Evolutionary conservation across 2,888 invertebrate genomes (phyloP).

Genomic region (Amphiduros pacificus): DNA sequence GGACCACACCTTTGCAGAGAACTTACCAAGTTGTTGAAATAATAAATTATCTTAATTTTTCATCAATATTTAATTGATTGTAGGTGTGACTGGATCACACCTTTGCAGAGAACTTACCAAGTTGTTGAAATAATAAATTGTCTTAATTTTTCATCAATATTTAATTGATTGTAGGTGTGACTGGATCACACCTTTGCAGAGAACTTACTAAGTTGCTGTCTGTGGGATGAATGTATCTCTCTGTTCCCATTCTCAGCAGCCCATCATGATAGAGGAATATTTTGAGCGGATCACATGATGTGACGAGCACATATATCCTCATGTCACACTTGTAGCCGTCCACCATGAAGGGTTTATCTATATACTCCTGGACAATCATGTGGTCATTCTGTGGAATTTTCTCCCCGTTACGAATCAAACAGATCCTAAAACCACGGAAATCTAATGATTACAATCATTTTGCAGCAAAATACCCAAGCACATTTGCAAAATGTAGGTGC

Average conservation of each 20-base stretch:
- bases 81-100: too few species aligned
- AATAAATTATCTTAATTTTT: too few species aligned
- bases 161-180: too few species aligned
- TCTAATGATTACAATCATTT: too few species aligned
- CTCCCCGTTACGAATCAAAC: constrained; percentile 48
- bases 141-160: too few species aligned
- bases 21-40: too few species aligned
- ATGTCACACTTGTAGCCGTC: constrained; percentile 60
- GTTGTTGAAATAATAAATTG: too few species aligned
- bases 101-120: constrained; percentile 55
- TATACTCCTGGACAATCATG: constrained; percentile 58
- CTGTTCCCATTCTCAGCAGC: constrained; percentile 57
- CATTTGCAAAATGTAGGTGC: too few species aligned
- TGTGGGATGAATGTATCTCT: constrained; percentile 53
- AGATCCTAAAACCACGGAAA: constrained; percentile 52
- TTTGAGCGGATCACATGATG: constrained; percentile 58
- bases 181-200: too few species aligned
- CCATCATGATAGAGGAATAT: constrained; percentile 59
- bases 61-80: too few species aligned
- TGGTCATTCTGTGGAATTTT: constrained; percentile 53
- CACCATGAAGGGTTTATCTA: constrained; percentile 57
- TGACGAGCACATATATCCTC: constrained; percentile 58
- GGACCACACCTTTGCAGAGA: too few species aligned
- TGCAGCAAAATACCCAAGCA: too few species aligned
- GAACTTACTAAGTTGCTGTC: constrained; percentile 55